Base-by-base conservation (phyloP, 1,140 invertebrate genomes). In the Drosophila asahinai region DNA sequence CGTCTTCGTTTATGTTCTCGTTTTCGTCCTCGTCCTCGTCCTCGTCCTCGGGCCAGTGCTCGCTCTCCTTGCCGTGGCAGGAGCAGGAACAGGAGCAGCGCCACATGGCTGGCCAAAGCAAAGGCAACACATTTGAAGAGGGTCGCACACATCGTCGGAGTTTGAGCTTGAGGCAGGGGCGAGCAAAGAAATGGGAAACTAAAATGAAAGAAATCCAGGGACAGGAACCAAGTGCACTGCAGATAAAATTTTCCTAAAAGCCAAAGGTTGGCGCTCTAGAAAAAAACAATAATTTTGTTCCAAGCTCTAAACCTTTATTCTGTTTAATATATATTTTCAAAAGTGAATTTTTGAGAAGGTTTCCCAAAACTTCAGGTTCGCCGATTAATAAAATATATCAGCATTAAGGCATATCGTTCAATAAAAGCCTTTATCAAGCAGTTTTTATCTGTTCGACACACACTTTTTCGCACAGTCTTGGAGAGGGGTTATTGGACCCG, bases 141-240 rank as follows among this genome's bases (percentile, higher is more conserved):
- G 86, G 86, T 90, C 77, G 80, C 80, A 87, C 76, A 89, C 81
- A 84, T 83, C 70, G 68, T 60, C 45, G 58, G 64, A 55, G 66
- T 67, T 59, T 45, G 57, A 54, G 81, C 36, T 25, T 22, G 51
- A 25, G 40, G 64, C 52, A 27, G 33, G 82, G 72, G 63, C 42
- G 59, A 52, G 70, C 65, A 84, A 89, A 89, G 83, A 86, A 86
- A 86, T 87, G 86, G 86, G 79, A 90, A 90, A 90, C 86, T 91
- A 91, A 90, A 90, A 86, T 91, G 86, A 90, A 90, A 90, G 86
- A 90, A 90, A 91, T 91, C 82, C 81, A 52, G 67, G 48, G 77
- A 61, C 68, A 74, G 71, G 57, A 73, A 51, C 67, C 36, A 36
- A 15, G 40, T 55, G 42, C 67, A 71, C 67, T 36, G 47, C 11